Evolutionary conservation across 2,797 vertebrate species (phyloP).

Genomic region (Psittacula derbiana): DNA sequence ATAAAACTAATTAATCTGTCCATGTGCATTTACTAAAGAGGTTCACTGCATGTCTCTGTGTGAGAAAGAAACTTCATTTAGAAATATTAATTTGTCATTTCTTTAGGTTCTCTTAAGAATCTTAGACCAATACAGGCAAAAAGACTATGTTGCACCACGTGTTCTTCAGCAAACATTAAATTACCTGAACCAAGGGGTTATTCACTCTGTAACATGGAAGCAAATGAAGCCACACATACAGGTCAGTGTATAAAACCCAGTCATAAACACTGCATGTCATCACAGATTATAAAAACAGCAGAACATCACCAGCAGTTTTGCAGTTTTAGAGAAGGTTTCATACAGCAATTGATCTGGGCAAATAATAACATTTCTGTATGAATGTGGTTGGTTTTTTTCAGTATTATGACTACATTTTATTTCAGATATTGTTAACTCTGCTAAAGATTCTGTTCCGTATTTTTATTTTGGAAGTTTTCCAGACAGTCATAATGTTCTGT

Average conservation of each 20-base stretch:
- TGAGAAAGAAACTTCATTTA: background rate
- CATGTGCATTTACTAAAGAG: background rate
- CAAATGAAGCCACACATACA: slow-evolving; percentile 96
- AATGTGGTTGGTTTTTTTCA: background rate
- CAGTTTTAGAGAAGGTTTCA: background rate
- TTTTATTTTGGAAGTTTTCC: background rate
- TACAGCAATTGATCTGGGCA: background rate
- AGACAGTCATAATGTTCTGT: background rate
- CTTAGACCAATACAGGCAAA: slow-evolving; percentile 90
- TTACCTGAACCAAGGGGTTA: slow-evolving; percentile 89
- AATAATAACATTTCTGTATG: background rate
- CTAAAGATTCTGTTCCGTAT: background rate
- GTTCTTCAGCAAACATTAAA: slow-evolving; percentile 93
- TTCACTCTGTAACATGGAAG: slow-evolving; percentile 94
- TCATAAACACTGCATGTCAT: background rate
- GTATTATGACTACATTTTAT: background rate
- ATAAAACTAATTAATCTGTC: background rate
- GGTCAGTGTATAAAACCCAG: slow-evolving; percentile 73
- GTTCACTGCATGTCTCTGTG: background rate
- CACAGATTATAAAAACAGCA: background rate
- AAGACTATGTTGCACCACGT: slow-evolving; percentile 90
- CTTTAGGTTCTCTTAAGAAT: slow-evolving; percentile 91
- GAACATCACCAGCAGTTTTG: background rate
- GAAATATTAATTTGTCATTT: background rate
- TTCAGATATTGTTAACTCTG: background rate